A percentile compares a stretch with the other conserved stretches of the same genome.
phyloP scores from a whole-genome alignment of 2,797 vertebrate genomes.

The Poecilia wingei region DNA sequence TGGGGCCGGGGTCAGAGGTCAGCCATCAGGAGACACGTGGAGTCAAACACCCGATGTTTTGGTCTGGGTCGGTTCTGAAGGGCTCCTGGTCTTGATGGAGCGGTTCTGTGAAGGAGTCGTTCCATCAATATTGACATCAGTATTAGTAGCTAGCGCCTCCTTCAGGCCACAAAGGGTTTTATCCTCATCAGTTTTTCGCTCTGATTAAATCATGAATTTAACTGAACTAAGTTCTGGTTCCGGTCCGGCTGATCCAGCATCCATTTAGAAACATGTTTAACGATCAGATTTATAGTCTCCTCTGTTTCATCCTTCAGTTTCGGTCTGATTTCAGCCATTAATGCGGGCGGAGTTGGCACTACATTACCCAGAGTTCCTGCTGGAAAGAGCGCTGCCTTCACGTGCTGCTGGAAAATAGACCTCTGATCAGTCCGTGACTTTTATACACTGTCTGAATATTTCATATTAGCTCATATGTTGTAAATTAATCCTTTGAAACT shows the following conservation, averaged over 20 bases:
- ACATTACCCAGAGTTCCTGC: constrained; percentile 43
- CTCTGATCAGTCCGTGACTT: neutral
- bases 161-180: neutral
- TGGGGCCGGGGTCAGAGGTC: constrained; percentile 23
- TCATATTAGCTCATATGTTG: neutral
- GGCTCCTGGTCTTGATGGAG: neutral
- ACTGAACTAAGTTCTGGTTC: neutral
- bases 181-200: neutral
- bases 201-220: neutral
- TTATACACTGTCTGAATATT: neutral
- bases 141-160: constrained; percentile 21
- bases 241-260: neutral
- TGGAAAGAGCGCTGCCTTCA: constrained; percentile 12
- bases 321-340: neutral
- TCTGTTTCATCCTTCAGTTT: neutral
- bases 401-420: neutral
- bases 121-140: constrained; percentile 2
- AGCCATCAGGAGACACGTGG: neutral
- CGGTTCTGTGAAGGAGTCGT: neutral
- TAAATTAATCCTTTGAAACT: neutral
- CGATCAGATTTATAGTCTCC: neutral
- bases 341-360: neutral
- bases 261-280: neutral
- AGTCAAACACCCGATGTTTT: constrained; percentile 5
- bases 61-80: constrained; percentile 14